Base-by-base conservation (phyloP, 2,113 vertebrate species). In the Rutilus rutilus region DNA sequence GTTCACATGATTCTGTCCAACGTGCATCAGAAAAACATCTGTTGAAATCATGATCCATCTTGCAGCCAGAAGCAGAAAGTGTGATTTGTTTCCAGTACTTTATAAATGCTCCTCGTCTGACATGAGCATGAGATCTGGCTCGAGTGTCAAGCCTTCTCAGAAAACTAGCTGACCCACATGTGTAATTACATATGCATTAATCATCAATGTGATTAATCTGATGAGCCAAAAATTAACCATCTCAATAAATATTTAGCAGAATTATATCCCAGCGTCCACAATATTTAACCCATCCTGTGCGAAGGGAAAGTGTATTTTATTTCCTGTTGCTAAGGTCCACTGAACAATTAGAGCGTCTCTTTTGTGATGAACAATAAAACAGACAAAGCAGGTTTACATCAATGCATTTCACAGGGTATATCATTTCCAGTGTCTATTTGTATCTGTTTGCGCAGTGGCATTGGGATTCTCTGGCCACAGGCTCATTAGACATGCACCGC, bases 1-100 rank as follows among this genome's bases (percentile, higher is more conserved):
- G 90, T 97, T 97, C 73, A 98, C 94, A 0, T 97, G 97, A 90
- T 97, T 98, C 97, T 98, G 84, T 27, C 6, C 42, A 75, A 67
- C 2, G 81, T 9, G 74, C 45, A 69, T 30, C 45, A 80, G 2
- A 10, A 52, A 45, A 5, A 71, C 21, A 59, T 10, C 54, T 7
- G 23, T 65, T 45, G 2, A n/a, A 23, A 50, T 69, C 54, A 67
- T 7, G 17, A n/a, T 10, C 15, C 14, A 42, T 9, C 17, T 36
- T 39, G 21, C 11, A 45, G 5, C 10, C 69, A 75, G 6, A 50
- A 75, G 42, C 71, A 75, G 71, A 75, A 14, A n/a, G 23, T 67
- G 10, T 33, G 14, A 33, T 67, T 65, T 30, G 7, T 65, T 1
- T 1, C 14, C n/a, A 42, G 27, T 7, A 65, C 27, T 65, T 57